phyloP scores from a whole-genome alignment of 2,113 vertebrate genomes.

The Columba livia region DNA sequence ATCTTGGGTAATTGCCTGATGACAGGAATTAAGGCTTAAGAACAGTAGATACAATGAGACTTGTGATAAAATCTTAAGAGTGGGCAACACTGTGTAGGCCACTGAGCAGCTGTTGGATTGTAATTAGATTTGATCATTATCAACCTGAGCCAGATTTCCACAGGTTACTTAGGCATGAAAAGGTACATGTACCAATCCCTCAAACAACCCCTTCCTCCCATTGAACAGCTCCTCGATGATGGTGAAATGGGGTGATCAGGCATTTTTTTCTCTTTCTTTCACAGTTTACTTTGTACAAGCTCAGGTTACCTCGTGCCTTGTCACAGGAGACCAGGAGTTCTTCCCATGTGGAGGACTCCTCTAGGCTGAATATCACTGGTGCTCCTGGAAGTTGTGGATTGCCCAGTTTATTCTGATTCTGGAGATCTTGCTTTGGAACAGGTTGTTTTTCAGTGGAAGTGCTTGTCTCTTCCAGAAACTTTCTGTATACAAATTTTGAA shows the following conservation, averaged over 20 bases:
- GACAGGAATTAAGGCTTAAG: slow-evolving; percentile 10
- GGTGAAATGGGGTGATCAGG: not conserved
- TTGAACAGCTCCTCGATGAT: not conserved
- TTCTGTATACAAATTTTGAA: not conserved
- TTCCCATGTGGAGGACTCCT: no score
- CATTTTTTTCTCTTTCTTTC: not conserved
- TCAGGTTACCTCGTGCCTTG: not conserved
- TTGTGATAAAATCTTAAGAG: slow-evolving; percentile 34
- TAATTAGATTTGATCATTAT: slow-evolving; percentile 39
- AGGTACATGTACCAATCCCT: not conserved
- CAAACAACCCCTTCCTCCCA: not conserved
- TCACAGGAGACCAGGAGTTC: not conserved
- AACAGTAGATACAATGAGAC: not conserved
- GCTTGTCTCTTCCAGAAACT: not conserved
- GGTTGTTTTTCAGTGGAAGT: not conserved
- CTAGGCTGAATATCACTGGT: not conserved
- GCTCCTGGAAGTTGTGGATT: not conserved
- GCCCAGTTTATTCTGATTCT: not conserved
- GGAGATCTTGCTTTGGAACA: not conserved
- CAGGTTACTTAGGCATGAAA: not conserved
- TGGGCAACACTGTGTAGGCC: not conserved
- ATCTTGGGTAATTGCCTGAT: not conserved
- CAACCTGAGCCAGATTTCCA: slow-evolving; percentile 7
- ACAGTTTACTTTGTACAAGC: not conserved
- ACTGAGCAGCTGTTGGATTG: not conserved